Evolutionary conservation across 2,797 vertebrate species (phyloP), one percentile per base, ranked within the genome.

Genomic region (Uromys caudimaculatus): DNA sequence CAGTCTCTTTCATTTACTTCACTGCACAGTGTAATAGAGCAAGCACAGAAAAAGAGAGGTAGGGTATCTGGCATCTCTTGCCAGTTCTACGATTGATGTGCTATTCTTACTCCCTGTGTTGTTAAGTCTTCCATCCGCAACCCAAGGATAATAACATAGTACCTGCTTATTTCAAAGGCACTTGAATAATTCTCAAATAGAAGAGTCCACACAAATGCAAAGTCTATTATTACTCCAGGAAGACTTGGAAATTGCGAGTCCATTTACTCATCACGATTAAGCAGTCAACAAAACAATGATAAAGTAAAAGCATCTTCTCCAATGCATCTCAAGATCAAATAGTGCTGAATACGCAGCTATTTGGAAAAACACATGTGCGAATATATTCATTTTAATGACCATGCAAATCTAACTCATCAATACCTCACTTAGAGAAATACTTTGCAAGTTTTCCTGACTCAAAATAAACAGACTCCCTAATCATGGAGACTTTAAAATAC

Each of bases 261-360:
- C 0, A 1, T 76, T 75, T 91, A 95, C 67, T 96, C 50, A 84
- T 94, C 62, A 54, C 52, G 60, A 95, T 95, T 92, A 92, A 92
- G 90, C 32, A 95, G 54, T 91, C 87, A 93, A 95, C 95, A 94
- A 52, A 95, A 96, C 67, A 95, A 96, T 86, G 87, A 95, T 56
- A 92, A 90, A 96, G 56, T 89, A 29, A 94, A 95, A 85, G 71
- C 50, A 94, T 50, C 73, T 82, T 95, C 64, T 91, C 52, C 64
- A 62, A 95, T 27, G n/a, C 87, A 93, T 84, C 47, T 69, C 89
- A 97, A 87, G 95, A 97, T 96, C 94, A 97, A 97, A 83, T 94
- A 92, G n/a, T 94, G 96, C 93, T 94, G 89, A 96, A 96, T 60
- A 84, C 10, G 81, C 91, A 96, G 78, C 92, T 78, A 60, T 67